Base-by-base conservation (phyloP, 2,113 vertebrate genomes). In the Bubo bubo region DNA sequence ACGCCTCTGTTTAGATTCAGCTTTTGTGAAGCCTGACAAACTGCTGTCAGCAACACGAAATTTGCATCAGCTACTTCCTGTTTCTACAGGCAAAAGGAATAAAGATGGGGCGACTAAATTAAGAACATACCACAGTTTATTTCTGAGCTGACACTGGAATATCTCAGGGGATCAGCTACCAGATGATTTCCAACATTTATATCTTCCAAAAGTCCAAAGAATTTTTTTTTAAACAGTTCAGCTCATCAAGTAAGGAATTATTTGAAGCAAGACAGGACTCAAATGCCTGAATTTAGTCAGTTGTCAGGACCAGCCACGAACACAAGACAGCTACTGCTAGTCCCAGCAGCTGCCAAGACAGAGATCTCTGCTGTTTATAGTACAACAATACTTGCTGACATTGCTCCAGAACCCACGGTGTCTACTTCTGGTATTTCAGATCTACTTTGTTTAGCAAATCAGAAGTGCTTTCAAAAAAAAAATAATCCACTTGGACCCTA, bases 1-100 rank as follows among this genome's bases (percentile, higher is more conserved):
- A 86, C 76, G 72, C 96, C 19, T 47, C n/a, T 37, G 92, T 26
- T 77, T 86, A 12, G 41, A 45, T 14, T 34, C 49, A 79, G 89
- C 63, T 49, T 13, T 43, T 23, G 47, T 6, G 35, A 10, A 71
- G 90, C 72, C 75, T 35, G 1, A 67, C 86, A 50, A 8, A 14
- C 30, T 59, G 88, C 92, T 88, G 92, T 82, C 97, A 83, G 95
- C 90, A 50, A 28, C 88, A 5, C 1, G 2, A 8, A 34, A 80
- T 86, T 80, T 94, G 91, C 95, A 96, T 95, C 94, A 88, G 94
- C 79, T 6, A 75, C 95, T 96, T 97, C 97, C 95, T 93, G 92
- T 87, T 95, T 86, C 93, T 22, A 35, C 88, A n/a, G 86, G 91
- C 94, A 74, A 70, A 28, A 76, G 76, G 73, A 71, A 74, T 67